A percentile compares a stretch with the other conserved stretches of the same genome.
These are phyloP conservation scores for Rosalia funebris DNA, from an alignment of 2,888 invertebrate species.

Conservation along the genomic window DNA sequence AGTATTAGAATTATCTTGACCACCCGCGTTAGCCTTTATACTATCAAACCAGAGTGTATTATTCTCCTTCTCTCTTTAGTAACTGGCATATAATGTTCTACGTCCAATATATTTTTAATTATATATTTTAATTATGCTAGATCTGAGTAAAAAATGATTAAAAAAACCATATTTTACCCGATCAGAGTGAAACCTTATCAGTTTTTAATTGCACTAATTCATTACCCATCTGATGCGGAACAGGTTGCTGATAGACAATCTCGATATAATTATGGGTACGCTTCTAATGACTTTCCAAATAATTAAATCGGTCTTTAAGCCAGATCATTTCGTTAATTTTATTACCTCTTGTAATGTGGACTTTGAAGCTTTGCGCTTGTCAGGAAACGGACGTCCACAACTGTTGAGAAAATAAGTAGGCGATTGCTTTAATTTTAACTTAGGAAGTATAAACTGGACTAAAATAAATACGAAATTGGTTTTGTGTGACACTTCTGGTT, in stretches of 20 bases:
- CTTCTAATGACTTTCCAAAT: constrained; percentile 5
- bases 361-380: not conserved
- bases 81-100: too few species aligned
- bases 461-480: too few species aligned
- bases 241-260: not conserved
- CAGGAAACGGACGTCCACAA: not conserved
- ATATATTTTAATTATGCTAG: not conserved
- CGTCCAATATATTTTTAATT: too few species aligned
- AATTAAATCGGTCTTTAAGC: constrained; percentile 1
- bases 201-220: not conserved
- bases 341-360: not conserved
- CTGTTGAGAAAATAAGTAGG: not conserved
- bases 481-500: too few species aligned
- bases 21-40: too few species aligned
- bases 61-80: too few species aligned
- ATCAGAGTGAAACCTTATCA: not conserved
- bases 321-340: constrained; percentile 1
- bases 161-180: not conserved
- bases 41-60: too few species aligned
- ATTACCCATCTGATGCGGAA: not conserved
- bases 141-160: not conserved
- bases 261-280: not conserved
- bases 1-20: too few species aligned
- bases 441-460: too few species aligned
- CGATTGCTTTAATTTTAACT: not conserved